These are phyloP conservation scores for Standfussiana lucernea DNA, from an alignment of 2,888 invertebrate genomes.

Conservation along the genomic window DNA sequence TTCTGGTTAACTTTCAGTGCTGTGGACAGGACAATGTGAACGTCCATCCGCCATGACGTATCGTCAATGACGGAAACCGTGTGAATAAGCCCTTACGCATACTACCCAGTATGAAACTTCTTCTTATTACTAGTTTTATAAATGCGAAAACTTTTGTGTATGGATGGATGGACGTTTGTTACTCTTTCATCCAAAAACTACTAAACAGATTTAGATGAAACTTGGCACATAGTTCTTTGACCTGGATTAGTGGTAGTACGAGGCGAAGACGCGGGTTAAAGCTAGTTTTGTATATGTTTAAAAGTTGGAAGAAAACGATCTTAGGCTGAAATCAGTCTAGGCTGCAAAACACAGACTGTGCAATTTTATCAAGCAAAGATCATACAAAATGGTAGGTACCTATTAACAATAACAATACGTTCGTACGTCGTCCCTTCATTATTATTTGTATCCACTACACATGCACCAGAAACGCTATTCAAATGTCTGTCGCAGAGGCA, in stretches of 20 bases:
- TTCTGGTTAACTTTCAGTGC: too few species aligned
- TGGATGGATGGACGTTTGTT: neutral
- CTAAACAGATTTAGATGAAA: neutral
- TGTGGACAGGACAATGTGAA: too few species aligned
- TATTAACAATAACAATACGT: slow-evolving; percentile 12
- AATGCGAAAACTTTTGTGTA: neutral
- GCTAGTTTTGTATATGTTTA: neutral
- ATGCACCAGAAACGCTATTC: slow-evolving; percentile 58
- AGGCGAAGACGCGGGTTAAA: neutral
- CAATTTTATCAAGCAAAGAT: neutral
- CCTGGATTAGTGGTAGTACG: neutral
- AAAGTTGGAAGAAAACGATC: neutral
- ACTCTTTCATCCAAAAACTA: neutral
- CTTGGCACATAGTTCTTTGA: neutral
- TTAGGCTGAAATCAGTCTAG: neutral
- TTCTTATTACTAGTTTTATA: neutral
- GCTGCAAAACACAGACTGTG: neutral
- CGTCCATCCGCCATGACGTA: too few species aligned
- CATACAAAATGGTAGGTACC: neutral
- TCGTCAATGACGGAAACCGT: too few species aligned
- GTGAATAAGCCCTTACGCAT: too few species aligned
- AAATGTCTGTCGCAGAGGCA: slow-evolving; percentile 60
- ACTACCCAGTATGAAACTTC: neutral
- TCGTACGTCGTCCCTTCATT: slow-evolving; percentile 40
- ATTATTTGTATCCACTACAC: slow-evolving; percentile 61